These are phyloP conservation scores for Pipistrellus kuhlii DNA, from an alignment of 2,797 vertebrate genomes.

Conservation along the genomic window DNA sequence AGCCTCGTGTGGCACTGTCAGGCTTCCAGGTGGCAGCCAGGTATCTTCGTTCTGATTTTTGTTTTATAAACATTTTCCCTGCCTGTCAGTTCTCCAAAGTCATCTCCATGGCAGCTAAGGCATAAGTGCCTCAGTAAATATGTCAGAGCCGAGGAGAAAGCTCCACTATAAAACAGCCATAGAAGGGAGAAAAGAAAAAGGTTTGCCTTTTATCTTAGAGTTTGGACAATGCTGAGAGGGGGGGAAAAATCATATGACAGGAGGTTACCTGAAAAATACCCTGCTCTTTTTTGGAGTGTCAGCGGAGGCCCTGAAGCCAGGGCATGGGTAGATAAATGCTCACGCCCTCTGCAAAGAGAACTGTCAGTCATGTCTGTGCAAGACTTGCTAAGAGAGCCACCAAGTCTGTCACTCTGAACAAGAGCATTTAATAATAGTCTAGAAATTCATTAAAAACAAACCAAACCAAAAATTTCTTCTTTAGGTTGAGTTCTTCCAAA, in stretches of 20 bases:
- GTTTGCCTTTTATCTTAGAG: slow-evolving; percentile 43
- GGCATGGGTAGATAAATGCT: slow-evolving; percentile 7
- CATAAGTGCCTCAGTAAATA: not conserved
- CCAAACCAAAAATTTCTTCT: not conserved
- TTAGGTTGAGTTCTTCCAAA: not conserved
- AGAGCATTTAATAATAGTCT: not conserved
- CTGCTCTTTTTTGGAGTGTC: not conserved
- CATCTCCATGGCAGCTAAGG: slow-evolving; percentile 57
- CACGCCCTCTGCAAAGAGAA: not conserved
- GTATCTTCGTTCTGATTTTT: slow-evolving; percentile 80
- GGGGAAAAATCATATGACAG: not conserved
- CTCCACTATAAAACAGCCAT: slow-evolving; percentile 25
- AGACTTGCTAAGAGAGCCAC: slow-evolving; percentile 11
- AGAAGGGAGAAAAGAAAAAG: slow-evolving; percentile 37
- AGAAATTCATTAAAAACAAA: not conserved
- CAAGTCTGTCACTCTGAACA: not conserved
- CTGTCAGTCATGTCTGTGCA: not conserved
- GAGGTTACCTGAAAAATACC: slow-evolving; percentile 40
- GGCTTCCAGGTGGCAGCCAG: not conserved
- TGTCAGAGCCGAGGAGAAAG: slow-evolving; percentile 47
- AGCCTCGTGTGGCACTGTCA: not conserved
- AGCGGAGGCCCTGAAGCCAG: not conserved
- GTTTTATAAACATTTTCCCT: slow-evolving; percentile 69
- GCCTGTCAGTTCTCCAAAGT: slow-evolving; percentile 66
- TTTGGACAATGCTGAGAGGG: not conserved